Base-by-base conservation (phyloP, 1,140 invertebrate genomes). In the Mizuhopecten yessoensis region DNA sequence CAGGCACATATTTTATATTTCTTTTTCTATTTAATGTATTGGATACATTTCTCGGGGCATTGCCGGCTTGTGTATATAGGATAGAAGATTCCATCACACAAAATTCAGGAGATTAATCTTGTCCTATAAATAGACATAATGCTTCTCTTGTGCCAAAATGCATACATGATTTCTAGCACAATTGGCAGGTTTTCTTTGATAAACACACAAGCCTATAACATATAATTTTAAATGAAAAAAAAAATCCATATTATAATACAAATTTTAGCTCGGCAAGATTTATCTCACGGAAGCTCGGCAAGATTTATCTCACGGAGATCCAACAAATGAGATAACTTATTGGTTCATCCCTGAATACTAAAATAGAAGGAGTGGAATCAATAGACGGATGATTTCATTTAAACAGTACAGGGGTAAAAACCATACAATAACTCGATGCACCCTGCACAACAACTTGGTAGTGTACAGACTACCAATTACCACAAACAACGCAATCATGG, bases 211-310 rank as follows among this genome's bases (percentile, higher is more conserved):
- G 57, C 57, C 15, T 75, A 7, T 75, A 75, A n/a, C 57, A 75
- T n/a, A n/a, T 75, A 75, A 75, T 75, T 75, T 75, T 5, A 75
- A 75, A 75, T 75, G 23, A 29, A 1, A 75, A 75, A n/a, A 75
- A 75, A 75, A 75, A 75, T 75, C 57, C 57, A 75, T 75, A 75
- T 75, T 75, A 49, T 49, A 49, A 49, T 49, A 75, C 57, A 75
- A 75, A 75, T 75, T 57, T 75, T 29, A 75, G 57, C 57, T n/a
- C n/a, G 11, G 57, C 57, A 75, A 75, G n/a, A 75, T 75, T 75
- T 75, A 75, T 75, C 57, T 75, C 29, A 75, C 57, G 3, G 9
- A 49, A 75, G 57, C 57, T n/a, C n/a, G 11, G 57, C 57, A 75
- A 75, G n/a, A 75, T 75, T 75, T 75, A 75, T 75, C 57, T 75